Base-by-base conservation (phyloP, 2,888 invertebrate genomes). In the Diachrysia chrysitis region DNA sequence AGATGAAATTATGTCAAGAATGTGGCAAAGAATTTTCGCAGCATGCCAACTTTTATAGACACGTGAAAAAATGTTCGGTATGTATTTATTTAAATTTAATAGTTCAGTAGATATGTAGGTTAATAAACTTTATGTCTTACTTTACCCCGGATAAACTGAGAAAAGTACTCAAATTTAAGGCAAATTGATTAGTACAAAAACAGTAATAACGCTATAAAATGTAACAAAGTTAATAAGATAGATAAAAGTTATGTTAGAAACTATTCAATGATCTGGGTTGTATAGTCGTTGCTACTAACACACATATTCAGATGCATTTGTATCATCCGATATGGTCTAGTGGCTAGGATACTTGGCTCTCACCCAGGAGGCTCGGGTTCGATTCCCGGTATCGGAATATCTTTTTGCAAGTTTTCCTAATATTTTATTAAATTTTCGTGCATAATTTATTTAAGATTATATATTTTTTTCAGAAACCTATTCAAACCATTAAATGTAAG, bases 281-380 rank as follows among this genome's bases (percentile, higher is more conserved):
- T n/a, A n/a, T n/a, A n/a, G n/a, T n/a, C n/a, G n/a, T n/a, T n/a
- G n/a, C n/a, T n/a, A n/a, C n/a, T n/a, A n/a, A n/a, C n/a, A 4
- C 12, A n/a, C 14, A 7, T 16, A 58, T 76, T 64, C 56, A 14
- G 0, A 0, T 0, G 0, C 0, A 0, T 0, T 0, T 0, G 0
- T 0, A 46, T 14, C 0, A 72, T 82, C 81, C 81, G 87, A 87
- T 96, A 96, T 96, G 95, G 96, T 96, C 96, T 96, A 96, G 96
- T 96, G 96, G 96, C 96, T 96, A 96, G 96, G 96, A 96, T 96
- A 96, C 96, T 96, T 96, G 96, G 96, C 96, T 96, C 96, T 96
- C 96, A 96, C 96, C 96, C 96, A 96, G 96, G 96, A 95, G 95
- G 95, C 95, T 94, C 95, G 95, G 96, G 95, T 96, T 96, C 95